Evolutionary conservation across 2,797 vertebrate species (phyloP).

Genomic region (Dryobates pubescens): DNA sequence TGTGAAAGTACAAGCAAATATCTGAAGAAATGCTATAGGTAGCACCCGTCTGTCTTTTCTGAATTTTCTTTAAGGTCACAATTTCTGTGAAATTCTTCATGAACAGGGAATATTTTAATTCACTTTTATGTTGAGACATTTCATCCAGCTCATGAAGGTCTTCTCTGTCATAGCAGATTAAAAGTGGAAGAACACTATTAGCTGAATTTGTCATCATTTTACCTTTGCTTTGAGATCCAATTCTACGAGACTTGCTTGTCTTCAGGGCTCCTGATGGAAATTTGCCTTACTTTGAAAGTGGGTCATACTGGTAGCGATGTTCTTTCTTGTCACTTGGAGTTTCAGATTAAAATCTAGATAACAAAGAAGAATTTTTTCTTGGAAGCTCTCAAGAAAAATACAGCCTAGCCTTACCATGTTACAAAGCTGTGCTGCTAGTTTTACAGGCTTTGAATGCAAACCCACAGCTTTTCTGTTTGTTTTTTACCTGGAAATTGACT

Average conservation of each 20-base stretch:
- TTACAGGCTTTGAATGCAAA: neutral
- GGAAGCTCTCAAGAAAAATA: neutral
- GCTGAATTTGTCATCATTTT: constrained; percentile 11
- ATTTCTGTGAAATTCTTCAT: neutral
- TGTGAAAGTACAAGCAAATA: neutral
- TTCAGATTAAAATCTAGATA: neutral
- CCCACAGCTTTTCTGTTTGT: neutral
- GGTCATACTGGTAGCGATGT: neutral
- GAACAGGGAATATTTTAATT: neutral
- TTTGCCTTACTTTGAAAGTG: constrained; percentile 2
- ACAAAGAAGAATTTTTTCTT: neutral
- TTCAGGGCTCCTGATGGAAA: neutral
- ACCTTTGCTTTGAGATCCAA: neutral
- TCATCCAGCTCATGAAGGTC: neutral
- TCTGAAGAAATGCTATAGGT: neutral
- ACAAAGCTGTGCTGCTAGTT: neutral
- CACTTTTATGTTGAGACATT: neutral
- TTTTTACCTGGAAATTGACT: neutral
- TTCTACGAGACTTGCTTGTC: neutral
- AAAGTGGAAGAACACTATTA: neutral
- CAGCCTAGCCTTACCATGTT: neutral
- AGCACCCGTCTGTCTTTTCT: neutral
- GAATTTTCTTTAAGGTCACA: neutral
- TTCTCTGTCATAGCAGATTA: neutral
- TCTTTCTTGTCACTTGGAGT: constrained; percentile 4